Evolutionary conservation across 1,140 invertebrate genomes (phyloP), one percentile per base, ranked within the genome.

Genomic region (Lepidurus couesii): DNA sequence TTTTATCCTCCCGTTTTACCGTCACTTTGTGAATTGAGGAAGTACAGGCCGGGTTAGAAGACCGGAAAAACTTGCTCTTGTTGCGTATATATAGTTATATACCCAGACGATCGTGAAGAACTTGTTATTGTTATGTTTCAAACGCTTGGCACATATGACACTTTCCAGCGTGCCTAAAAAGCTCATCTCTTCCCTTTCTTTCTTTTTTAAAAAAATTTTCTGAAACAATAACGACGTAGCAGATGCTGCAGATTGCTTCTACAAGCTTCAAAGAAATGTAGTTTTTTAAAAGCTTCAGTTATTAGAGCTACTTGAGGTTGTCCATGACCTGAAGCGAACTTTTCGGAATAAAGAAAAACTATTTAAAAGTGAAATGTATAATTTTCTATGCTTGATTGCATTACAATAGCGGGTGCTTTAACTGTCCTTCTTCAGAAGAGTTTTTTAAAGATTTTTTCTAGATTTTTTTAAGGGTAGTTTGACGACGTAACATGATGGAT

Each of bases 401-500:
- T 65, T 65, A 65, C 53, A 65, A 65, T 65, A 65, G 21, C 16
- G 16, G 53, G 53, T n/a, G 53, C 16, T 4, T n/a, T 65, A 65
- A 34, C 34, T 34, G 34, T 34, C 34, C 0, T 21, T 65, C 0
- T 65, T 65, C 7, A 65, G n/a, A 1, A 65, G 8, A 21, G n/a
- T 21, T n/a, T 65, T 65, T 21, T 6, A 1, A 1, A 26, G 26
- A 7, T 65, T 65, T 65, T 65, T 65, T 16, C n/a, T 16, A 21
- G 16, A 13, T 13, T 65, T n/a, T 65, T 65, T 65, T 4, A 21
- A 21, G 53, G 21, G 53, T 21, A 65, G n/a, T 65, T 65, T 65
- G 53, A 65, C 53, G 53, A 65, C 53, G n/a, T 65, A 65, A 65
- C 53, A 65, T 65, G 53, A 65, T 65, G 53, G 53, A 65, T 65